Evolutionary conservation across 2,113 vertebrate genomes (phyloP).

Genomic region (Gulo gulo): DNA sequence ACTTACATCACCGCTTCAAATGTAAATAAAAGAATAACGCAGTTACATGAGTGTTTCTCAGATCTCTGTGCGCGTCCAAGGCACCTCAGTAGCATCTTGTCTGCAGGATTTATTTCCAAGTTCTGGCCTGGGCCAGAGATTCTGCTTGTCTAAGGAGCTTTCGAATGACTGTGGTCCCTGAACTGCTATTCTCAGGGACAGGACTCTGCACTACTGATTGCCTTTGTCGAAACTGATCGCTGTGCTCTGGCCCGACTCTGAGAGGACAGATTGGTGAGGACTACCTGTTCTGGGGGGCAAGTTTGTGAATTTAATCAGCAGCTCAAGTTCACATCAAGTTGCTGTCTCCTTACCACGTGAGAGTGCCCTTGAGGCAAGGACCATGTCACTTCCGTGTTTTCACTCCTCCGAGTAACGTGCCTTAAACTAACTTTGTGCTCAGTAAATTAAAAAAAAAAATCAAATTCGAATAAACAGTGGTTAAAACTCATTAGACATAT

Average conservation of each 20-base stretch:
- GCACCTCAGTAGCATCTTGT: accelerated
- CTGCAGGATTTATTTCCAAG: background rate
- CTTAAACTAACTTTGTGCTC: background rate
- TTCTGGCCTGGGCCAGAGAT: no score
- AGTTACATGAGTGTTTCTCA: accelerated
- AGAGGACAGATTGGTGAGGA: background rate
- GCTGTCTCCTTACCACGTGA: background rate
- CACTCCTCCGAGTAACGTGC: background rate
- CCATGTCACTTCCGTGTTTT: background rate
- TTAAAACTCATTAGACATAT: background rate
- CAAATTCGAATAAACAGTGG: background rate
- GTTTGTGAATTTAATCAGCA: background rate
- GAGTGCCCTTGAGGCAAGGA: background rate
- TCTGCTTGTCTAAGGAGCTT: background rate
- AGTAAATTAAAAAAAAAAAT: background rate
- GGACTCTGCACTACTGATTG: accelerated
- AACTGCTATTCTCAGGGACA: background rate
- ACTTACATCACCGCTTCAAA: background rate
- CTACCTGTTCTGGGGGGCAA: background rate
- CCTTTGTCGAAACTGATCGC: accelerated
- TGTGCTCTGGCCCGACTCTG: background rate
- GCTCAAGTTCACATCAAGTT: background rate
- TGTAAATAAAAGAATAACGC: background rate
- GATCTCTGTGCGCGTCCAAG: background rate
- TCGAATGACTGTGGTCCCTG: accelerated